phyloP scores from a whole-genome alignment of 2,888 invertebrate genomes.

The Calliopum simillimum region DNA sequence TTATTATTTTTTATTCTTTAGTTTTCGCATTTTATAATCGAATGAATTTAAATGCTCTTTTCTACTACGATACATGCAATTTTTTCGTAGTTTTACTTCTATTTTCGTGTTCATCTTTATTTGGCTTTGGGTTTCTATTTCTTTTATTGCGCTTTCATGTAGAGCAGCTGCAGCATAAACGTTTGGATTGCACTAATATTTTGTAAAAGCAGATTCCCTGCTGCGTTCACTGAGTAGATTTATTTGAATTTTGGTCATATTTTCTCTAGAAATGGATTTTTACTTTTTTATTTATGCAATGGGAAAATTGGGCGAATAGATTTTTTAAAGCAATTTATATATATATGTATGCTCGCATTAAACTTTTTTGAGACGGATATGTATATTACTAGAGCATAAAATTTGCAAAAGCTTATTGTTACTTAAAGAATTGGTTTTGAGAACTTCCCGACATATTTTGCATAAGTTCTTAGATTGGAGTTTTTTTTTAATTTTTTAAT shows the following conservation, averaged over 20 bases:
- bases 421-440: too few relatives aligned
- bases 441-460: too few relatives aligned
- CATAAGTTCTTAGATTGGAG: too few relatives aligned
- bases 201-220: background rate
- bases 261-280: background rate
- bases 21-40: conserved; percentile 34
- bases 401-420: too few relatives aligned
- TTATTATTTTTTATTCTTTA: too few relatives aligned
- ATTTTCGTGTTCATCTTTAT: background rate
- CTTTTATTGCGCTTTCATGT: background rate
- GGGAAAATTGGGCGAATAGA: too few relatives aligned
- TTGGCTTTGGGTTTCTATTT: background rate
- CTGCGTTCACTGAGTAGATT: conserved; percentile 7
- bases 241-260: conserved; percentile 22
- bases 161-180: conserved; percentile 19
- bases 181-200: conserved; percentile 9
- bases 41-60: conserved; percentile 25
- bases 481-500: too few relatives aligned
- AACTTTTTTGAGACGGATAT: too few relatives aligned
- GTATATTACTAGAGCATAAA: too few relatives aligned
- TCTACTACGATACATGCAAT: conserved; percentile 12
- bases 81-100: background rate
- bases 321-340: too few relatives aligned
- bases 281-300: too few relatives aligned
- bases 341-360: too few relatives aligned